Base-by-base conservation (phyloP, 1,140 invertebrate species). In the Drosophila kohkoa region DNA sequence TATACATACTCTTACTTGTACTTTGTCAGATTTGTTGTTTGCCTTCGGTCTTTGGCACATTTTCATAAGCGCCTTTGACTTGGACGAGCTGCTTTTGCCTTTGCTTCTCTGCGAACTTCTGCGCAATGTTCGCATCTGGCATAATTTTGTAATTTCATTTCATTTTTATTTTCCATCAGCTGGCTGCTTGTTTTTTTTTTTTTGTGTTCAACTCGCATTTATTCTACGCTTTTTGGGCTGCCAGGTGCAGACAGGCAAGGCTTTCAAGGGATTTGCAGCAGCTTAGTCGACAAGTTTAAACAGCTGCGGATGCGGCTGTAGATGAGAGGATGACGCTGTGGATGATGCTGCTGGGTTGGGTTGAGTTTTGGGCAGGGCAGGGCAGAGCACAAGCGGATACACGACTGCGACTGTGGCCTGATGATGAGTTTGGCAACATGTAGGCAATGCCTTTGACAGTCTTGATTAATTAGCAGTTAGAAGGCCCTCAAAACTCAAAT, bases 121-220 rank as follows among this genome's bases (percentile, higher is more conserved):
- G 57, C 10, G 13, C 28, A 64, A 70, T 41, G 41, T 48, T 55
- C 71, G 43, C 82, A 86, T 76, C 82, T 86, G 82, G 82, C 82
- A 86, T 86, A 88, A 88, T 86, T 87, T 74, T 79, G 79, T 86
- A 86, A 86, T 86, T 86, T 86, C 68, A 77, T 87, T 74, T 74
- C 48, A 68, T 74, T 74, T 74, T 73, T 59, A 10, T 65, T 64
- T 62, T 60, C 38, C 54, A 58, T 49, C 58, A 59, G 57, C 57
- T 48, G n/a, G 35, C 35, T 38, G 35, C 35, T 57, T 55, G n/a
- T 30, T 54, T 48, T 75, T 46, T 41, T 49, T 30, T 32, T 57
- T 63, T 70, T 55, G 5, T 41, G 32, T 51, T 65, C 32, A 41
- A 57, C 48, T 41, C 48, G 16, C 41, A 25, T 51, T 65, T 57